Conservation (phyloP, 1,140 invertebrate genomes). For the Cydia amplana region DNA sequence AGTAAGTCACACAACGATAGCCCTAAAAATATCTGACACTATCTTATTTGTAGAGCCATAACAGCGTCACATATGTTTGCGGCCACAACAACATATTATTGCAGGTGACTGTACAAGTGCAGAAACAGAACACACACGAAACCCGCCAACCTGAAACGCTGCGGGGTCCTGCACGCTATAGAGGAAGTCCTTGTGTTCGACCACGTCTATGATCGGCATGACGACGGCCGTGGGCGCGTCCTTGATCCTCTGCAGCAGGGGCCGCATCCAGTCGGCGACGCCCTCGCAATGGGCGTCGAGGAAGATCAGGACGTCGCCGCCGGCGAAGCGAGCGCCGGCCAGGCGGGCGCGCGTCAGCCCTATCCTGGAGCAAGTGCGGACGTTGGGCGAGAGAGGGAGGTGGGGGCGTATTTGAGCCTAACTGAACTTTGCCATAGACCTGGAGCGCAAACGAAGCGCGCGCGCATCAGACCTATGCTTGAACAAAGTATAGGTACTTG, state of each 20-base stretch:
- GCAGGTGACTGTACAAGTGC: too few species aligned
- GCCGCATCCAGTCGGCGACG: slow-evolving; percentile 91
- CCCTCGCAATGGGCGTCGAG: slow-evolving; percentile 97
- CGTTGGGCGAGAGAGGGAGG: slow-evolving; percentile 2
- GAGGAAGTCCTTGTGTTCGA: slow-evolving; percentile 81
- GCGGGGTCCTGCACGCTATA: slow-evolving; percentile 81
- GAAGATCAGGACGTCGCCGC: slow-evolving; percentile 92
- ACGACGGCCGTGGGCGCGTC: slow-evolving; percentile 89
- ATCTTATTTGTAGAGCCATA: too few species aligned
- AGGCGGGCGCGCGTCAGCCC: slow-evolving; percentile 73
- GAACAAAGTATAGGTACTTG: too few species aligned
- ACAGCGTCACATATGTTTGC: too few species aligned
- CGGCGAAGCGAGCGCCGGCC: slow-evolving; percentile 85
- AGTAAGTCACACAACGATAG: too few species aligned
- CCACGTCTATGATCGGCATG: slow-evolving; percentile 96
- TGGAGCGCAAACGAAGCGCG: too few species aligned
- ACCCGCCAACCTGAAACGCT: slow-evolving; percentile 85
- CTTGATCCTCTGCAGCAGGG: slow-evolving; percentile 91
- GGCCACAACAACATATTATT: too few species aligned
- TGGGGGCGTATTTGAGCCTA: too few species aligned
- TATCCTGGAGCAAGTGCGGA: slow-evolving; percentile 46
- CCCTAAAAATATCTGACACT: too few species aligned
- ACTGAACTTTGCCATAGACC: too few species aligned
- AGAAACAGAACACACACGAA: background rate
- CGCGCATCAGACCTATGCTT: too few species aligned